Base-by-base conservation (phyloP, 2,797 vertebrate genomes). In the Alcedo atthis region DNA sequence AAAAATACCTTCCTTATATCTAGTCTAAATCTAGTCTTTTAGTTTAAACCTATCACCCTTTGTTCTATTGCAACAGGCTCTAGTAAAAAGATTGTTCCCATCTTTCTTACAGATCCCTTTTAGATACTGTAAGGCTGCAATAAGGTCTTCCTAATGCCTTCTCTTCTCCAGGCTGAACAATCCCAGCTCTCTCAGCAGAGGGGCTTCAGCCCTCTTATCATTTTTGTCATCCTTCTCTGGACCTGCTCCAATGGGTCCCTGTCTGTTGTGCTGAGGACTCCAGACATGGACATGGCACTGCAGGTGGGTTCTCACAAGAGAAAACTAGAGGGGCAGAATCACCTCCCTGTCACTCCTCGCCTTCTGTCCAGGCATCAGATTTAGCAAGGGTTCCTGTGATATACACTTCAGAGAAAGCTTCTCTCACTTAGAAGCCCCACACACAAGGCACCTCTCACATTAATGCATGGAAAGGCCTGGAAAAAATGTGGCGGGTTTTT, bases 381-480 rank as follows among this genome's bases (percentile, higher is more conserved):
- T 42, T 69, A 67, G 21, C 55, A 57, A 64, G 2, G 5, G 3
- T 30, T 1, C n/a, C 20, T 59, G 15, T 18, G 51, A 80, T 11
- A 24, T 58, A 1, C 15, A 11, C 35, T 19, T 40, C 42, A 81
- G 40, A 15, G 22, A 55, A 21, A 40, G 6, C 8, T 30, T 16
- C 1, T 19, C 35, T 54, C 30, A 9, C 21, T 33, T 5, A 33
- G 17, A 61, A 5, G 16, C 7, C 15, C 19, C 15, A 3, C 1
- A 2, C 5, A 6, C 15, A 6, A 43, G 18, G 7, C 16, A 24
- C 4, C 42, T 19, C 33, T 37, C 20, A 3, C 0, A n/a, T 8
- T 26, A 40, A 55, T 9, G 33, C 22, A n/a, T 11, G 28, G 10
- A 15, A 54, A 73, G 35, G 21, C 3, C 25, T 8, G 37, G 69